Evolutionary conservation across 2,888 invertebrate genomes (phyloP).

Genomic region (Holacanthella duospinosa): DNA sequence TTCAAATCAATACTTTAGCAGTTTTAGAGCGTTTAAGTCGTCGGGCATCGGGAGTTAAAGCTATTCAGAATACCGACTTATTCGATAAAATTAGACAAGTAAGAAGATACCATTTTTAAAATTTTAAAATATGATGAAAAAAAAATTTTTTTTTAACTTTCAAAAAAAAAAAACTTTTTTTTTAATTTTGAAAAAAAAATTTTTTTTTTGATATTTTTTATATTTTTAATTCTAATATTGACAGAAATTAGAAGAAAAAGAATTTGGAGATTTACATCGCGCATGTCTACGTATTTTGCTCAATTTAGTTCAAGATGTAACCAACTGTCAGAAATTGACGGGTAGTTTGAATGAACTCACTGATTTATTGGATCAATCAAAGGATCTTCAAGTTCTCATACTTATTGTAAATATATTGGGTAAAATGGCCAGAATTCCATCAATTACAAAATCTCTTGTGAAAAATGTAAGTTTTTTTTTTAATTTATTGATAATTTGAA

Average conservation of each 20-base stretch:
- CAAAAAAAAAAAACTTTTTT: too few relatives aligned
- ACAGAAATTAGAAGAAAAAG: slow-evolving; percentile 22
- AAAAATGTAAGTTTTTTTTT: slow-evolving; percentile 13
- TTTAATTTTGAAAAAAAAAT: too few relatives aligned
- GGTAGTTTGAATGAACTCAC: slow-evolving; percentile 1
- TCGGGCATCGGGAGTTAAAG: slow-evolving; percentile 15
- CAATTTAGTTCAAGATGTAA: slow-evolving; percentile 13
- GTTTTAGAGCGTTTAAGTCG: slow-evolving; percentile 23
- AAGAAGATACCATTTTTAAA: neutral
- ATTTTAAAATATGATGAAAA: too few relatives aligned
- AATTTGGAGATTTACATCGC: slow-evolving; percentile 29
- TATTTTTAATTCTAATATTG: too few relatives aligned
- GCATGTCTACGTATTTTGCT: slow-evolving; percentile 20
- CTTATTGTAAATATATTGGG: slow-evolving; percentile 11
- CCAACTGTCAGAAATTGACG: slow-evolving; percentile 11
- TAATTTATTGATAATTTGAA: too few relatives aligned
- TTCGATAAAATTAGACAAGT: slow-evolving; percentile 21
- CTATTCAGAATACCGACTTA: slow-evolving; percentile 17
- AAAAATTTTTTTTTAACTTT: too few relatives aligned
- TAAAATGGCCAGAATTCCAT: slow-evolving; percentile 11
- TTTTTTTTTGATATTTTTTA: too few relatives aligned
- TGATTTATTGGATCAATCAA: slow-evolving; percentile 4
- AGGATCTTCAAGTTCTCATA: slow-evolving; percentile 10
- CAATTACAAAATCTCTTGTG: slow-evolving; percentile 4
- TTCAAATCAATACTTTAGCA: slow-evolving; percentile 27